Base-by-base conservation (phyloP, 2,888 invertebrate genomes). In the Oxytorus armatus region DNA sequence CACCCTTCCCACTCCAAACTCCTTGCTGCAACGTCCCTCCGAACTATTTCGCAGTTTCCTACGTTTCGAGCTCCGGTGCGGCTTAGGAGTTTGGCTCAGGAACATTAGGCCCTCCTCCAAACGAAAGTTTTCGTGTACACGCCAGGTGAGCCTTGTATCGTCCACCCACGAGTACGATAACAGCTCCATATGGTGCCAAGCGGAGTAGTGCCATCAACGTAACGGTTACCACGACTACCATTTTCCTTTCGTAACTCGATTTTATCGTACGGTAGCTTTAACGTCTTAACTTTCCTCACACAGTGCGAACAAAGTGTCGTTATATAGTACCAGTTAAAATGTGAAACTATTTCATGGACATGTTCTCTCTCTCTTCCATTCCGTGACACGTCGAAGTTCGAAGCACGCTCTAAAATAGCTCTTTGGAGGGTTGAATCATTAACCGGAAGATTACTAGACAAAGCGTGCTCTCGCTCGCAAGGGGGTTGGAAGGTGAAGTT, bases 301-400 rank as follows among this genome's bases (percentile, higher is more conserved):
- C 74, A 36, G 59, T 39, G 7, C 23, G 25, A 18, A 14, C 51
- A 65, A 53, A 51, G 65, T 53, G 49, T 44, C 42, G 57, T 72
- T 78, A 42, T n/a, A n/a, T 42, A 21, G 59, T 49, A n/a, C 74
- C 74, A 65, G 75, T 76, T 70, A 63, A 77, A 77, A 76, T 76
- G 73, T 51, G 57, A 69, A 79, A 72, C 75, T 70, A 73, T 74
- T 51, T 74, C 25, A 42, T 47, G n/a, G 33, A 29, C 49, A 65
- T 57, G 5, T 29, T 53, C 51, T 57, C 23, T 55, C 61, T 21
- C 16, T 53, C 33, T 10, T 57, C 29, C 55, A 23, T 21, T 36
- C 25, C 25, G 3, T 16, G 49, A 23, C 4, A 44, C 33, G 36
- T 25, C 25, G n/a, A 79, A 65, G 42, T 75, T 57, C 51, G 23